Evolutionary conservation across 2,113 vertebrate species (phyloP), one percentile per base, ranked within the genome.

Genomic region (Psophia crepitans): DNA sequence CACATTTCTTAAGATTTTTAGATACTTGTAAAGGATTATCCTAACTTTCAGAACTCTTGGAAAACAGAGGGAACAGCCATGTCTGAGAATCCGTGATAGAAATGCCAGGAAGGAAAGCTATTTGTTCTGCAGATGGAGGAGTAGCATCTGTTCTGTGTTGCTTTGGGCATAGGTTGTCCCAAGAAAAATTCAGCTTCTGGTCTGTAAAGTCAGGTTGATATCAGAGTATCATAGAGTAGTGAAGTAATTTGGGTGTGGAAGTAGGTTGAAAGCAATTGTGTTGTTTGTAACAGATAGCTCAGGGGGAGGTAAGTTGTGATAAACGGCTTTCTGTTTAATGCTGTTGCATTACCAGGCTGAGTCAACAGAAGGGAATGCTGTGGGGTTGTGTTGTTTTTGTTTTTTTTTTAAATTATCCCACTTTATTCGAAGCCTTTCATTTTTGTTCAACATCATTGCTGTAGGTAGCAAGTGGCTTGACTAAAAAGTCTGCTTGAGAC

Each of bases 41-140:
- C 10, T 30, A 10, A 41, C 21, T 65, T 66, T 56, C 27, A 43
- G 56, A 63, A 83, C 44, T 56, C 22, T 33, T 57, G 23, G 37
- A 68, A 44, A 71, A 33, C 33, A 49, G 26, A n/a, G 24, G 32
- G 24, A 60, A 33, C 48, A 76, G 27, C 12, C 5, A 6, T 37
- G 30, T 56, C 2, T 2, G 46, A 75, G n/a, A 57, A 83, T 48
- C 0, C 0, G 1, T 37, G 32, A 30, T 41, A 35, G 43, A 75
- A 95, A 26, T 18, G 19, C 2, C 4, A 63, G 19, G 49, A 23
- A 51, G 73, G 39, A 44, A 63, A 78, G 5, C 18, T n/a, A 17
- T 35, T 87, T 78, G 16, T 80, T 92, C 12, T 58, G 37, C 30
- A 74, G 9, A 23, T 41, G 12, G 30, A n/a, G 57, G 14, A 73